A percentile compares a stretch with the other conserved stretches of the same genome.
phyloP scores from a whole-genome alignment of 2,888 invertebrate genomes.

The Melipona beecheii region DNA sequence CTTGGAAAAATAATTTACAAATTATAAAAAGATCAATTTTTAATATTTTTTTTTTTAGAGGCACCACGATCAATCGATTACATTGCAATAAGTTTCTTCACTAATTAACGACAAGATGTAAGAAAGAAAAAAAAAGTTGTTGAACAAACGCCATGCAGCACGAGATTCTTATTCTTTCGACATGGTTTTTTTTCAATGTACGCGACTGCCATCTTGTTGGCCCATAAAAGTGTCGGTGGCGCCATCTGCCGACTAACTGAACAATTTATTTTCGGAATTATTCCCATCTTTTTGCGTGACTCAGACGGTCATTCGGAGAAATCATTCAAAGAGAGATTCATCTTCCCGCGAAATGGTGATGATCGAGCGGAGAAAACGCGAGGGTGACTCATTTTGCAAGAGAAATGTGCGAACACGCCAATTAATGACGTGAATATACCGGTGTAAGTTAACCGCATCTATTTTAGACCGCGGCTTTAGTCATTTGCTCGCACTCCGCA shows the following conservation, averaged over 20 bases:
- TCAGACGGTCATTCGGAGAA: slow-evolving; percentile 49
- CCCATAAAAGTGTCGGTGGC: slow-evolving; percentile 4
- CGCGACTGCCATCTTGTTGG: slow-evolving; percentile 46
- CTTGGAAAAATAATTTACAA: too few species aligned
- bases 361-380: slow-evolving; percentile 13
- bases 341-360: slow-evolving; percentile 45
- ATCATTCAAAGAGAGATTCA: slow-evolving; percentile 25
- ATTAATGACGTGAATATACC: background rate
- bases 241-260: slow-evolving; percentile 49
- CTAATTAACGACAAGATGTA: slow-evolving; percentile 6
- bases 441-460: background rate
- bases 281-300: slow-evolving; percentile 41
- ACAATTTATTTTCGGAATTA: slow-evolving; percentile 33
- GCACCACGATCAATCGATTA: background rate
- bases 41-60: background rate
- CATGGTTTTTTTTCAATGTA: slow-evolving; percentile 6
- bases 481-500: slow-evolving; percentile 6
- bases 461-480: background rate
- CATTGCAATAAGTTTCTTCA: background rate
- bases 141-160: slow-evolving; percentile 68
- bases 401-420: background rate
- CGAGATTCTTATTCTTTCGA: slow-evolving; percentile 35
- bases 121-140: slow-evolving; percentile 2
- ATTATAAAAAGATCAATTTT: background rate
- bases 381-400: slow-evolving; percentile 32